These are phyloP conservation scores for Denticeps clupeoides DNA, from an alignment of 2,797 vertebrate species.

Conservation along the genomic window DNA sequence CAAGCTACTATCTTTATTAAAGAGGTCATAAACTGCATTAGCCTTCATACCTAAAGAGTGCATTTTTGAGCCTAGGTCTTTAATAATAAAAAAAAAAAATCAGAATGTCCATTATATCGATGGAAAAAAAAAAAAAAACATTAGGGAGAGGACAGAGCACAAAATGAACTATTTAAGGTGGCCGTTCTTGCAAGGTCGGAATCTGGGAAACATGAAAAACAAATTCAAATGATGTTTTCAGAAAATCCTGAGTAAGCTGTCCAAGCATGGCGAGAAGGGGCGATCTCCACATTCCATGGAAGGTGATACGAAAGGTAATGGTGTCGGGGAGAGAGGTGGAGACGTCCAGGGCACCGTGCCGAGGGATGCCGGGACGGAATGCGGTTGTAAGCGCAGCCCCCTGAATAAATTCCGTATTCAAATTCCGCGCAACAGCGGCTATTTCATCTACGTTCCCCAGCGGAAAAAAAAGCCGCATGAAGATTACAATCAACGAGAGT, in stretches of 20 bases:
- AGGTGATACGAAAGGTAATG: neutral
- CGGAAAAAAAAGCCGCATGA: slow-evolving; percentile 38
- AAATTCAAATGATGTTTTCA: neutral
- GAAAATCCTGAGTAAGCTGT: neutral
- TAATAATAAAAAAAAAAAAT: no score
- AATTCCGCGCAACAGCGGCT: slow-evolving; percentile 38
- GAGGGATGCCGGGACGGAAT: no score
- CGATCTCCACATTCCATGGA: neutral
- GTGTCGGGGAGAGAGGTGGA: neutral
- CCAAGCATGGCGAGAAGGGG: neutral
- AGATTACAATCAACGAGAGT: slow-evolving; percentile 61
- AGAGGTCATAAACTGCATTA: no score
- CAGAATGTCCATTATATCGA: no score
- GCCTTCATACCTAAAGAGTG: no score
- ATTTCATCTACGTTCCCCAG: slow-evolving; percentile 21
- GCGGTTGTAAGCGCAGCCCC: neutral
- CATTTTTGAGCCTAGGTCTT: no score
- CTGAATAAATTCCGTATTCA: slow-evolving; percentile 35
- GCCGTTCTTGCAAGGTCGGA: neutral
- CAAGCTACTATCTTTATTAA: no score
- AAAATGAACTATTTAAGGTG: slow-evolving; percentile 1
- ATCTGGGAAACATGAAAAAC: neutral
- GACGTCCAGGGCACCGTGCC: no score
- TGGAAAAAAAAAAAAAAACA: no score
- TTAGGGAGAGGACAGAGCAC: neutral